phyloP scores from a whole-genome alignment of 2,797 vertebrate genomes.

The Paratrypauchen microcephalus region DNA sequence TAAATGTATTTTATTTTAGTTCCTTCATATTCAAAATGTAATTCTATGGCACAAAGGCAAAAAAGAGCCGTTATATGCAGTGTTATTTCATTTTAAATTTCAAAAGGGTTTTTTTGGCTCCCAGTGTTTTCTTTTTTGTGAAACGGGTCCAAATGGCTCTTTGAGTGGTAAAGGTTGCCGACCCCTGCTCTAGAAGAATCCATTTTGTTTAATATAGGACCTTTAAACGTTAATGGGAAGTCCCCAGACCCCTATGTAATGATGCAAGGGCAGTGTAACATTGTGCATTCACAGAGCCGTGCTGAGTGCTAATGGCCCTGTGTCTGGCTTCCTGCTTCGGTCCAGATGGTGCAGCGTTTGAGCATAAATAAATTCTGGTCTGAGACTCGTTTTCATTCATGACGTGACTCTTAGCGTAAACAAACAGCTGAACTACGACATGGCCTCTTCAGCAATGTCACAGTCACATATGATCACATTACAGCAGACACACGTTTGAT shows the following conservation, averaged over 20 bases:
- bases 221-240: slow-evolving; percentile 16
- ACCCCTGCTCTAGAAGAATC: too few relatives aligned
- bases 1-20: too few relatives aligned
- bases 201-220: too few relatives aligned
- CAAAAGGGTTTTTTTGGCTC: too few relatives aligned
- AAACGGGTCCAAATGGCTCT: too few relatives aligned
- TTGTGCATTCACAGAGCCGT: slow-evolving; percentile 48
- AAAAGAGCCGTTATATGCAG: too few relatives aligned
- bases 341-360: slow-evolving; percentile 74
- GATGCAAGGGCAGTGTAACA: slow-evolving; percentile 55
- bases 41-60: too few relatives aligned
- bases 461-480: slow-evolving; percentile 11
- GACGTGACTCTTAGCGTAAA: slow-evolving; percentile 17
- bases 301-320: slow-evolving; percentile 52
- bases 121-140: too few relatives aligned
- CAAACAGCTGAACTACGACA: slow-evolving; percentile 26
- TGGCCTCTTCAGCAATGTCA: slow-evolving; percentile 15
- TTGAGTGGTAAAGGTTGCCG: too few relatives aligned
- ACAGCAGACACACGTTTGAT: neutral
- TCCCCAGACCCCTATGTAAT: slow-evolving; percentile 22
- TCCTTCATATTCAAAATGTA: too few relatives aligned
- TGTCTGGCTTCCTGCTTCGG: slow-evolving; percentile 54
- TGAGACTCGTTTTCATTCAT: slow-evolving; percentile 58
- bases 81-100: too few relatives aligned
- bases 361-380: slow-evolving; percentile 58